Evolutionary conservation across 2,888 invertebrate genomes (phyloP), one percentile per base, ranked within the genome.

Genomic region (Belgica antarctica): DNA sequence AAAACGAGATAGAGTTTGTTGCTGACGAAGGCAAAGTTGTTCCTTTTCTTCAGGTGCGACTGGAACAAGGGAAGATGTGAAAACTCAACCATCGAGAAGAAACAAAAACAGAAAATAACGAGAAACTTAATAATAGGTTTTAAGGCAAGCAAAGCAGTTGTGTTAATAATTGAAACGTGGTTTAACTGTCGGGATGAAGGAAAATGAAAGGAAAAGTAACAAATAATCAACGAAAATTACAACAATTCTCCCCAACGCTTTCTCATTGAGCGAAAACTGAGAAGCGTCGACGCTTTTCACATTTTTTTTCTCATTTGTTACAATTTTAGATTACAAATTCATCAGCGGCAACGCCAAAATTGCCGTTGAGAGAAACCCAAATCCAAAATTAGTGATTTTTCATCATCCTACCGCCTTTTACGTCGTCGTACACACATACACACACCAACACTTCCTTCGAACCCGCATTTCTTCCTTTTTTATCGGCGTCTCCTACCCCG

Each of bases 141-240:
- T 66, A 66, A 66, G 41, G 46, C 22, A 46, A 65, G 24, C 17
- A 17, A 22, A 47, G 17, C 34, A 68, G 68, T 68, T 68, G 52
- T 68, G 68, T 68, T 68, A 68, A 68, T 68, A 57, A 46, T 17
- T 28, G 52, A 66, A 68, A 68, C 34, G 57, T 68, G 68, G 68
- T 68, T 28, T 68, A 68, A 52, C 57, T 68, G 68, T 57, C 15
- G 22, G 31, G 34, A n/a, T 22, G 19, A 7, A 31, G 34, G 19
- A 15, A 52, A 34, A 57, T n/a, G 52, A 68, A 47, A 17, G 59
- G 15, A 25, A 19, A 68, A 68, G 68, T 66, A 66, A 68, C 57
- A 27, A 68, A 68, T 52, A 34, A 68, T 25, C 52, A 34, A 27
- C 22, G 57, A 65, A 62, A 34, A 63, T 15, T 63, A 41, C 36